Base-by-base conservation (phyloP, 2,113 vertebrate species). In the Origma solitaria region DNA sequence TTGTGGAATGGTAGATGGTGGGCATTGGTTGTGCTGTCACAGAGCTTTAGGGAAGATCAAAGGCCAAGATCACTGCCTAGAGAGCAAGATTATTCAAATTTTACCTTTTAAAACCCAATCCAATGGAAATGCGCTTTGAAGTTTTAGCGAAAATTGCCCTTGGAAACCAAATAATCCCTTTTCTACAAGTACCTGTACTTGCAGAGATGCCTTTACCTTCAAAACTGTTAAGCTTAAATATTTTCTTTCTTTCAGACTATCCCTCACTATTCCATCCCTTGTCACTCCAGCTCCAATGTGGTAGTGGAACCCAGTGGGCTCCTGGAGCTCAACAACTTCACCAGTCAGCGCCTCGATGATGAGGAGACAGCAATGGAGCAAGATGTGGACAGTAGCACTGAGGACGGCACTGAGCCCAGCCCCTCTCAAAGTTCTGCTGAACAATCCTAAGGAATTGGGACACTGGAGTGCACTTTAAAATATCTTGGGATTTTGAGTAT, bases 301-400 rank as follows among this genome's bases (percentile, higher is more conserved):
- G 99, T 99, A 35, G 99, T 99, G 94, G 99, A 99, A 97, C 99
- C 99, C 97, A 99, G 99, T 1, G 99, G 99, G 82, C 99, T 99
- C 72, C 98, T 99, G 96, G 99, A 99, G 94, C 99, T 99, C 93
- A 99, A 98, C 91, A 99, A 99, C 97, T 99, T 99, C 97, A 99
- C 99, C 97, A 99, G 99, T 96, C 99, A 99, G 96, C 98, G 99
- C 82, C 98, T 99, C 68, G 99, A 98, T 6, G 98, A 99, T 5
- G 99, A 99, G n/a, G 99, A 99, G 92, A 98, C 98, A 1, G 98
- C 98, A 35, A 98, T 99, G 98, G 98, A 99, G 90, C 99, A 98
- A 93, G 99, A 99, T 54, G 97, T 98, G 96, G 99, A 99, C 98
- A 99, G 99, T 96, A 98, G 98, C 98, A 98, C 98, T 10, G 99